Evolutionary conservation across 2,888 invertebrate species (phyloP), one percentile per base, ranked within the genome.

Genomic region (Xestia rhomboidea): DNA sequence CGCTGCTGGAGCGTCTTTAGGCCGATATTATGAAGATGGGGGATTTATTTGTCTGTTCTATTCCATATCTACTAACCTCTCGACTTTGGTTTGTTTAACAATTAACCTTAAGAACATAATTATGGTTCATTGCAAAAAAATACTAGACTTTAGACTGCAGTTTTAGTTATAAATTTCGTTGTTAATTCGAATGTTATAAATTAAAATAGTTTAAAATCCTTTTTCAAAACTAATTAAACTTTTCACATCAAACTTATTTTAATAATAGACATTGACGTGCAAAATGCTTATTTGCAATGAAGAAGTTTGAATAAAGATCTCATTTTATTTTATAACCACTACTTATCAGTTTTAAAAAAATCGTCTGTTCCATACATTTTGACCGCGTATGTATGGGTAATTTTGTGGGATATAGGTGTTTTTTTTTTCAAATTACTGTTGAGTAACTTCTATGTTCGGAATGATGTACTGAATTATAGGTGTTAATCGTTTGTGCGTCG

Each of bases 161-260:
- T 21, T 75, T 57, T n/a, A n/a, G 3, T 44, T n/a, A 6, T 10
- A 30, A 34, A 11, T n/a, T 46, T 57, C 1, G 4, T 24, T 68
- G 24, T 38, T 51, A 49, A 73, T 60, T 72, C 0, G 5, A 57
- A 76, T 46, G 1, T 57, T 18, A 57, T 41, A 67, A 41, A 54
- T n/a, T 46, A 49, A 44, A 82, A 66, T 66, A 60, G 18, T 34
- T 82, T 57, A 1, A 75, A 74, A 41, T 34, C 24, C 11, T 27
- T 79, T 82, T 68, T 57, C 24, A 57, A 54, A 82, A 83, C 54
- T 77, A 46, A 79, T 77, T 77, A 41, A 79, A 79, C 77, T 79
- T 82, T 79, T 82, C 15, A 68, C n/a, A 57, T 76, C n/a, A 54
- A 38, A 46, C 2, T 44, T 64, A 1, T 41, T 41, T 3, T 63